These are phyloP conservation scores for Phacellophora camtschatica DNA, from an alignment of 30 jellyfish, hydroid and myxozoan genomes.

Conservation along the genomic window DNA sequence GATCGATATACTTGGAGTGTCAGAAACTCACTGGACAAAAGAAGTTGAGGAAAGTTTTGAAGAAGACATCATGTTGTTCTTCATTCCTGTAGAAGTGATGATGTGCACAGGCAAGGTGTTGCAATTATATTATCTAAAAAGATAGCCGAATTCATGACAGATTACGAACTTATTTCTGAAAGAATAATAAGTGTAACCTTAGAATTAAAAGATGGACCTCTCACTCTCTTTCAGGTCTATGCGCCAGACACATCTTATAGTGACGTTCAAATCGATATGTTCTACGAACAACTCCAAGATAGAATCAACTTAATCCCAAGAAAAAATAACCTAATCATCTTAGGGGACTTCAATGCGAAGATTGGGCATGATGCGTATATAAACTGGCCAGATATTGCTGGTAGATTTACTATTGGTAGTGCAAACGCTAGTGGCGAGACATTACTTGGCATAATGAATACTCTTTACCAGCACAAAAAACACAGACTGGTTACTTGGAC, in stretches of 20 bases:
- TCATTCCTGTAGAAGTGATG: no score
- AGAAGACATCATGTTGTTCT: no score
- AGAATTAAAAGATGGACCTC: no score
- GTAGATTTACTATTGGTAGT: background rate
- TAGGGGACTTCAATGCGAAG: constrained; percentile 16
- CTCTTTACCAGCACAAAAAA: constrained; percentile 21
- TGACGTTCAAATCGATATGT: background rate
- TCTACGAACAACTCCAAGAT: background rate
- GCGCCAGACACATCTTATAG: background rate
- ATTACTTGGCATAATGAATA: background rate
- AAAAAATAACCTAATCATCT: background rate
- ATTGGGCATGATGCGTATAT: constrained; percentile 14
- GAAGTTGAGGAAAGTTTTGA: no score
- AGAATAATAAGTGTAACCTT: no score
- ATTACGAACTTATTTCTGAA: no score
- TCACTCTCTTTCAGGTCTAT: constrained; percentile 6
- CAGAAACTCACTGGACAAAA: no score
- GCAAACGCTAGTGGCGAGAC: background rate
- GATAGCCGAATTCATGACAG: no score
- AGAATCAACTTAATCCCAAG: background rate
- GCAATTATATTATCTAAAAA: no score
- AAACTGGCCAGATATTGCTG: constrained; percentile 19
- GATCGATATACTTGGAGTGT: no score
- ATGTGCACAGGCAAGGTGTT: no score
- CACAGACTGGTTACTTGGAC: constrained; percentile 2